Percentiles rank a stretch among this genome's conserved stretches.
Conservation (phyloP, 2,797 vertebrate species). For the Clarias pachynema region DNA sequence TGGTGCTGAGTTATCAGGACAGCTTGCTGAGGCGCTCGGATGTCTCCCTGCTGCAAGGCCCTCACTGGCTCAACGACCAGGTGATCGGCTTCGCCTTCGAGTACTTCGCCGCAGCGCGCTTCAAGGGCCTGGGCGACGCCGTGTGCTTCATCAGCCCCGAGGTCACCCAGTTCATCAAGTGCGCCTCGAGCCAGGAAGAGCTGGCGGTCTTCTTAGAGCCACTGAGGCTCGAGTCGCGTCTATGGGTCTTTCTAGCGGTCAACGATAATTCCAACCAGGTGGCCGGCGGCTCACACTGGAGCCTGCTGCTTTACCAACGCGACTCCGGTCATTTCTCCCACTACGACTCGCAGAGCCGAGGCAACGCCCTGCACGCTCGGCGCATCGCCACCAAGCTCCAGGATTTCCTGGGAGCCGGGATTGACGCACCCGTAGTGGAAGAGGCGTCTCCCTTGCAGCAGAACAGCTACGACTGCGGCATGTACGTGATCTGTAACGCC, state of each 20-base stretch:
- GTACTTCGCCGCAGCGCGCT: constrained; percentile 84
- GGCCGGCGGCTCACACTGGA: constrained; percentile 95
- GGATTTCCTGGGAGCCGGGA: constrained; percentile 76
- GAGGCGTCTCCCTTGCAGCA: constrained; percentile 90
- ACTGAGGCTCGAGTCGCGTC: constrained; percentile 79
- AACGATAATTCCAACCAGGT: constrained; percentile 92
- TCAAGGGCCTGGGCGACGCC: constrained; percentile 73
- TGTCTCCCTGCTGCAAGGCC: constrained; percentile 87
- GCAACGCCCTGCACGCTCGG: constrained; percentile 86
- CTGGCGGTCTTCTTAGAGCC: constrained; percentile 89
- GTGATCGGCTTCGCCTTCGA: constrained; percentile 97
- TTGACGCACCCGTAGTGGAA: constrained; percentile 80
- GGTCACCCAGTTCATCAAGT: constrained; percentile 98
- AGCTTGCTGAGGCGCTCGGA: constrained; percentile 91
- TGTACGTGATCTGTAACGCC: constrained; percentile 94
- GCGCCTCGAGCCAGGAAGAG: constrained; percentile 83
- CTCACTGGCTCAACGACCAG: constrained; percentile 94
- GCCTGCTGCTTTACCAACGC: constrained; percentile 87
- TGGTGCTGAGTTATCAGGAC: constrained; percentile 95
- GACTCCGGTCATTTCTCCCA: constrained; percentile 85
- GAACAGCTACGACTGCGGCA: constrained; percentile 98
- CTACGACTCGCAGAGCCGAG: constrained; percentile 90
- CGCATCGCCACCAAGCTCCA: constrained; percentile 87
- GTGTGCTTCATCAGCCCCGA: constrained; percentile 91
- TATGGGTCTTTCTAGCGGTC: constrained; percentile 88